phyloP scores from a whole-genome alignment of 1,140 invertebrate species.

The Amyelois transitella region DNA sequence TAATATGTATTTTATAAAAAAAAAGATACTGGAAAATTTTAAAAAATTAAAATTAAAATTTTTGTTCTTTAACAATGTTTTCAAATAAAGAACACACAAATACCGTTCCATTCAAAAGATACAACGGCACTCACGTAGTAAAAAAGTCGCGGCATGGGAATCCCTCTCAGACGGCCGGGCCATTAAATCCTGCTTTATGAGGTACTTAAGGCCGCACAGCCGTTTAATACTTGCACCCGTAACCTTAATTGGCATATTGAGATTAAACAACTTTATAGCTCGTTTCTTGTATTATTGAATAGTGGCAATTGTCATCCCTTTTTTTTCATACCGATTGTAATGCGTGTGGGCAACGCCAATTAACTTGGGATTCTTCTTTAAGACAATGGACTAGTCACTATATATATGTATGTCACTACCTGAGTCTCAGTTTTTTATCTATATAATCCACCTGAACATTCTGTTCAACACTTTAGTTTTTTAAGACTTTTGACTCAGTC shows the following conservation, averaged over 20 bases:
- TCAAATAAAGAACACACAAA: neutral
- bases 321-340: neutral
- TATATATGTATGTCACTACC: too few species aligned
- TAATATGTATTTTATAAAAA: too few species aligned
- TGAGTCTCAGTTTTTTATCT: too few species aligned
- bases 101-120: neutral
- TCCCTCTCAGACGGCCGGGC: constrained; percentile 33
- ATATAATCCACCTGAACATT: too few species aligned
- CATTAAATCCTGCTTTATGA: constrained; percentile 56
- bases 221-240: constrained; percentile 41
- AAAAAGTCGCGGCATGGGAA: constrained; percentile 19
- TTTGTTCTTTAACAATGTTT: neutral
- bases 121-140: neutral
- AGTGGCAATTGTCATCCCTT: constrained; percentile 18
- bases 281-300: constrained; percentile 40
- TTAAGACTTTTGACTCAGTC: too few species aligned
- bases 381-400: too few species aligned
- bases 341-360: too few species aligned
- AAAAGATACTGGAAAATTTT: too few species aligned
- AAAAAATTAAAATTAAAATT: too few species aligned
- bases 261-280: constrained; percentile 47
- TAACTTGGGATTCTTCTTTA: too few species aligned
- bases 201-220: constrained; percentile 28
- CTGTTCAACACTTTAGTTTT: too few species aligned
- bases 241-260: constrained; percentile 67